A percentile compares a stretch with the other conserved stretches of the same genome.
Evolutionary conservation across 2,797 vertebrate genomes (phyloP).

Genomic region (Poeciliopsis turneri): DNA sequence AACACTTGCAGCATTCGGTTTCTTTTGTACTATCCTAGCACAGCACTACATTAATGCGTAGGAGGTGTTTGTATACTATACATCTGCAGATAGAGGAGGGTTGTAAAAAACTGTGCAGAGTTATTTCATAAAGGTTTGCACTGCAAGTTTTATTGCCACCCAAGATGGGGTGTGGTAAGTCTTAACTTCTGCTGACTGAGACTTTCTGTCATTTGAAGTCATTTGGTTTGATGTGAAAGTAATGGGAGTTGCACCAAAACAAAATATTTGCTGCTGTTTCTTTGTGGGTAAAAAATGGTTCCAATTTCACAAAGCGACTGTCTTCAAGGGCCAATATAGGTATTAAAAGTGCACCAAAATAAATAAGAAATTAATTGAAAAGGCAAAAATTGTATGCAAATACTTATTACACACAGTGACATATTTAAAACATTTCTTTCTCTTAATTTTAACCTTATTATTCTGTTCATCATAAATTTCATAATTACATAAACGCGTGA

Average conservation of each 20-base stretch:
- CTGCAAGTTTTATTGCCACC: background rate
- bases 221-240: background rate
- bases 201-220: background rate
- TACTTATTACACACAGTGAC: background rate
- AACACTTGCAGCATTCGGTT: background rate
- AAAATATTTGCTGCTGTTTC: background rate
- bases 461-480: background rate
- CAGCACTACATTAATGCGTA: background rate
- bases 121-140: background rate
- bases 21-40: background rate
- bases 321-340: background rate
- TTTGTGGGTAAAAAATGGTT: background rate
- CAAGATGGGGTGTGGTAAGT: background rate
- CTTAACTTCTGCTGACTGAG: background rate
- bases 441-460: background rate
- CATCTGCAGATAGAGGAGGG: background rate
- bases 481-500: background rate
- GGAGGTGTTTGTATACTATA: background rate
- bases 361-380: background rate
- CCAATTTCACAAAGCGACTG: background rate
- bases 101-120: background rate
- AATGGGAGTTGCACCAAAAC: background rate
- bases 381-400: background rate
- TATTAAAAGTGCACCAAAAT: background rate
- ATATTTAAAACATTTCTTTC: background rate